Evolutionary conservation across 1,140 invertebrate species (phyloP).

Genomic region (Coptotermes formosanus): DNA sequence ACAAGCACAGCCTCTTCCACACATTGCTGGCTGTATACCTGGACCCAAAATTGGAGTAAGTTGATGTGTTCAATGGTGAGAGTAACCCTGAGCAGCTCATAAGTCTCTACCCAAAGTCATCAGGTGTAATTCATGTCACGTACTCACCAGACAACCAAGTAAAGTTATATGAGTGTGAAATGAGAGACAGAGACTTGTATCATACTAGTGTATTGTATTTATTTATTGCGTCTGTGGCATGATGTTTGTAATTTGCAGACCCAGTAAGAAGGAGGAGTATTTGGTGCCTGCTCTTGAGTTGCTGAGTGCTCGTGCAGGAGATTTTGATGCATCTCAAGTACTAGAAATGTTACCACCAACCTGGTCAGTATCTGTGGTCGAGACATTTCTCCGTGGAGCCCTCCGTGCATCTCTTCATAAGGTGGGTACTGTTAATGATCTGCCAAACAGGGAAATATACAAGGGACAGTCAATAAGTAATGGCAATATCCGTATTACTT

Average conservation of each 20-base stretch:
- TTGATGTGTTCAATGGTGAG: background rate
- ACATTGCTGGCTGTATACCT: constrained; percentile 52
- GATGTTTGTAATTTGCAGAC: constrained; percentile 31
- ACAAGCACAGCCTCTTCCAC: constrained; percentile 48
- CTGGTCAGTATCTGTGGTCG: constrained; percentile 50
- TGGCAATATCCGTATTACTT: too few species aligned
- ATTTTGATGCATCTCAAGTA: constrained; percentile 51
- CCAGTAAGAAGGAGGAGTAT: constrained; percentile 40
- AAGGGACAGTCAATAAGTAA: too few species aligned
- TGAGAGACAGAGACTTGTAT: too few species aligned
- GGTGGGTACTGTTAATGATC: constrained; percentile 21
- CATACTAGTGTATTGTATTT: too few species aligned
- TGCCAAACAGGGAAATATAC: too few species aligned
- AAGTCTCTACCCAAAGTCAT: too few species aligned
- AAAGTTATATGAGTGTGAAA: too few species aligned
- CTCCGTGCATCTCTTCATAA: constrained; percentile 47
- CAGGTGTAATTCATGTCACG: too few species aligned
- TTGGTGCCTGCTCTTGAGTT: constrained; percentile 49
- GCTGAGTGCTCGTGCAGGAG: constrained; percentile 49
- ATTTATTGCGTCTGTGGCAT: too few species aligned
- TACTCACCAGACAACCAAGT: too few species aligned
- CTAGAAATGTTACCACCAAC: constrained; percentile 50
- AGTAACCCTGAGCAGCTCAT: too few species aligned
- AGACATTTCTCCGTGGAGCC: constrained; percentile 48
- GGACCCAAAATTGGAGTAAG: constrained; percentile 44